Percentiles rank a stretch among this genome's conserved stretches.
phyloP scores from a whole-genome alignment of 2,888 invertebrate species.

The Cancer borealis region DNA sequence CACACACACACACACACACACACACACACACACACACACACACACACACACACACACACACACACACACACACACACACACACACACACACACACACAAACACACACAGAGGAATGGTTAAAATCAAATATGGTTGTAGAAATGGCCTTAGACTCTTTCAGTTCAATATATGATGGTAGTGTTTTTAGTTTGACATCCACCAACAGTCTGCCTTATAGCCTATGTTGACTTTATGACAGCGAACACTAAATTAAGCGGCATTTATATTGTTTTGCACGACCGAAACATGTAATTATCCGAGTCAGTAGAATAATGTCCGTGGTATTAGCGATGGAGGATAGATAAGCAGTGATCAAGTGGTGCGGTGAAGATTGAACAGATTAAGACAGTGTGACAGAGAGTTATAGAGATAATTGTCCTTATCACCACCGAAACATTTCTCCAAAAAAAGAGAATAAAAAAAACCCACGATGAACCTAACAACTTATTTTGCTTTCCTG shows the following conservation, averaged over 20 bases:
- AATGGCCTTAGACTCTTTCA: too few species aligned
- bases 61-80: conserved; percentile 50
- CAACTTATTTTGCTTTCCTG: not conserved
- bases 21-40: too few species aligned
- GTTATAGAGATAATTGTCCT: not conserved
- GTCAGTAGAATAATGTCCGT: not conserved
- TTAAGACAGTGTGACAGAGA: conserved; percentile 16
- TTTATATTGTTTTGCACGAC: not conserved
- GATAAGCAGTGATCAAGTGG: not conserved
- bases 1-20: too few species aligned
- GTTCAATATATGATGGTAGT: too few species aligned
- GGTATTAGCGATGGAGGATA: not conserved
- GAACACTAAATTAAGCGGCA: not conserved
- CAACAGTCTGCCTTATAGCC: too few species aligned
- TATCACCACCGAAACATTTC: not conserved
- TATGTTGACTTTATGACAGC: not conserved
- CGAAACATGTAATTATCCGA: not conserved
- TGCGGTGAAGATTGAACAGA: not conserved
- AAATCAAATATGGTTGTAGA: too few species aligned
- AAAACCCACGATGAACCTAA: not conserved
- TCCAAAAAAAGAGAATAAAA: not conserved
- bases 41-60: conserved; percentile 26
- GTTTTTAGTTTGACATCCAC: too few species aligned
- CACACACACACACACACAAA: not conserved
- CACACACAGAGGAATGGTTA: not conserved